These are phyloP conservation scores for Notolepis coatsorum DNA, from an alignment of 2,797 vertebrate genomes.

Conservation along the genomic window DNA sequence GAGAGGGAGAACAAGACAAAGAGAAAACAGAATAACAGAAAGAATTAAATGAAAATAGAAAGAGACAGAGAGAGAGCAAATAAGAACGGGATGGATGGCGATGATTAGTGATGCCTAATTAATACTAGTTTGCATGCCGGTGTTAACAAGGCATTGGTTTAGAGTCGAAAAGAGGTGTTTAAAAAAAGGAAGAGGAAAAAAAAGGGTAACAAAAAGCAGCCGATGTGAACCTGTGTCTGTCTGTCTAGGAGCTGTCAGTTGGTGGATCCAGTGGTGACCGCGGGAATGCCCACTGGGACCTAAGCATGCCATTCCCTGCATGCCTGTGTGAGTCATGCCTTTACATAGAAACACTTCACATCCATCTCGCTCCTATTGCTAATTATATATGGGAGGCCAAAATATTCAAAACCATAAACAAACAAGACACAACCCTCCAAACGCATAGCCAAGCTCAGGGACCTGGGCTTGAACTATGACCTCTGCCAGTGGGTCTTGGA, in stretches of 20 bases:
- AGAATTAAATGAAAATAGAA: neutral
- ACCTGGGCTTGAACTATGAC: too few species aligned
- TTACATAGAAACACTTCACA: slow-evolving; percentile 19
- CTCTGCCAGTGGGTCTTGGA: too few species aligned
- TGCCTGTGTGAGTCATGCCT: slow-evolving; percentile 25
- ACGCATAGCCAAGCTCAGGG: too few species aligned
- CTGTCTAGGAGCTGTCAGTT: slow-evolving; percentile 9
- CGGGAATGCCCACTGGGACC: slow-evolving; percentile 24
- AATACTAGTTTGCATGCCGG: too few species aligned
- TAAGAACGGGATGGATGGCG: too few species aligned
- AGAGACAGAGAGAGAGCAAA: neutral
- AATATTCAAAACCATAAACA: too few species aligned
- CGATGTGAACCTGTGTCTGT: slow-evolving; percentile 3
- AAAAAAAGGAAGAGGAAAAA: too few species aligned
- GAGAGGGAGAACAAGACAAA: neutral
- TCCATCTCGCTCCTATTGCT: slow-evolving; percentile 8
- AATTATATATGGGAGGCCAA: too few species aligned
- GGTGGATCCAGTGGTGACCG: slow-evolving; percentile 6
- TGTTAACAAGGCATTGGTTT: too few species aligned
- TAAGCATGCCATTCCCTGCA: slow-evolving; percentile 44
- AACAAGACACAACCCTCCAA: too few species aligned
- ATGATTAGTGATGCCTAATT: too few species aligned
- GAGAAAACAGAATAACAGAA: neutral
- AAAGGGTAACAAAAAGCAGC: neutral
- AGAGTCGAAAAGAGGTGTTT: too few species aligned